phyloP scores from a whole-genome alignment of 2,888 invertebrate species.

The Parnassius mnemosyne region DNA sequence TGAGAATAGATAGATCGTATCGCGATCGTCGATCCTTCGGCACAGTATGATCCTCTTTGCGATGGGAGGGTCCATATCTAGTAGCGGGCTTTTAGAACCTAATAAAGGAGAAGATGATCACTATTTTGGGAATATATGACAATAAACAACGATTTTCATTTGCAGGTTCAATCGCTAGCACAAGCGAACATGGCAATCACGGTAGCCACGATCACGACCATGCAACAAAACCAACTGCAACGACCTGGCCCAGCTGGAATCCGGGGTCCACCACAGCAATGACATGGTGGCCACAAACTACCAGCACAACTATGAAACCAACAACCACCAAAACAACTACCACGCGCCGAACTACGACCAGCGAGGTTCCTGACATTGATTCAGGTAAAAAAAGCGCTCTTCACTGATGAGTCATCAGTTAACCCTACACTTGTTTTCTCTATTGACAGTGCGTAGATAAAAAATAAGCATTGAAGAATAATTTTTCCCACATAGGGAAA shows the following conservation, averaged over 20 bases:
- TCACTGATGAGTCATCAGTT: constrained; percentile 10
- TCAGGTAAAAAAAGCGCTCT: constrained; percentile 33
- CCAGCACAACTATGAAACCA: constrained; percentile 41
- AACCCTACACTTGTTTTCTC: neutral
- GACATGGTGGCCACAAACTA: constrained; percentile 60
- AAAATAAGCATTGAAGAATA: too few species aligned
- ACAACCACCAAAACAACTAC: constrained; percentile 41
- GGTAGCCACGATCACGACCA: constrained; percentile 48
- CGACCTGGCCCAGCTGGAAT: constrained; percentile 71
- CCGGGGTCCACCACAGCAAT: constrained; percentile 57
- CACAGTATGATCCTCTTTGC: too few species aligned
- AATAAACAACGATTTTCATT: too few species aligned
- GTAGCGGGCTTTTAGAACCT: too few species aligned
- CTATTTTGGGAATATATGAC: too few species aligned
- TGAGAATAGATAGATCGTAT: too few species aligned
- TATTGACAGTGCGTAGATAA: too few species aligned
- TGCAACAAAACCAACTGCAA: constrained; percentile 54
- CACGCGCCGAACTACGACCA: constrained; percentile 39
- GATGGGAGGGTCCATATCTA: too few species aligned
- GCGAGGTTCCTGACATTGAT: constrained; percentile 33
- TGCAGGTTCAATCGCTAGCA: constrained; percentile 48
- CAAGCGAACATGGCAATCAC: constrained; percentile 48
- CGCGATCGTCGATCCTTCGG: too few species aligned
- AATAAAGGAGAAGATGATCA: too few species aligned
- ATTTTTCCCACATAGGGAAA: too few species aligned